Evolutionary conservation across 2,888 invertebrate genomes (phyloP).

Genomic region (Nudaria mundana): DNA sequence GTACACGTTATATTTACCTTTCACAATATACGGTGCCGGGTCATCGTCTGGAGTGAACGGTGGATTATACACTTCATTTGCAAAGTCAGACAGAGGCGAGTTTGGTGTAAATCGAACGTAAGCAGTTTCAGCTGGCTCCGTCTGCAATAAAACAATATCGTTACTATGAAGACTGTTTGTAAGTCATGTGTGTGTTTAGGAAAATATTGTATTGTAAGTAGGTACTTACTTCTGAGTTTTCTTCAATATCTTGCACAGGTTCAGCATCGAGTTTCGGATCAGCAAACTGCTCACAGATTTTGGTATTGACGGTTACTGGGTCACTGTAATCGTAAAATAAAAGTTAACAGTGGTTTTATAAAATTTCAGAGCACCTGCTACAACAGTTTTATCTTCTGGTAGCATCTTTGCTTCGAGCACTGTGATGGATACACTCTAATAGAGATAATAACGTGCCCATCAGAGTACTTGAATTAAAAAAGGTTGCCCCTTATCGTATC

Average conservation of each 20-base stretch:
- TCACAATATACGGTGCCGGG: constrained; percentile 49
- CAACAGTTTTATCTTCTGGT: not conserved
- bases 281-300: constrained; percentile 67
- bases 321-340: constrained; percentile 42
- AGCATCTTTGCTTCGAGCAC: too few relatives aligned
- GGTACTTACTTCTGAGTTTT: constrained; percentile 47
- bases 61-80: constrained; percentile 91
- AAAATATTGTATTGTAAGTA: too few relatives aligned
- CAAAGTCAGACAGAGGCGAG: constrained; percentile 83
- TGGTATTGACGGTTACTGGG: constrained; percentile 58
- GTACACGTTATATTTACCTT: constrained; percentile 41
- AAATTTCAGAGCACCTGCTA: not conserved
- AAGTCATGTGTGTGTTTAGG: not conserved
- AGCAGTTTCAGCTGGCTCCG: constrained; percentile 87
- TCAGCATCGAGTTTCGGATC: constrained; percentile 60
- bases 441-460: too few relatives aligned
- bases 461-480: not conserved
- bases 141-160: constrained; percentile 32
- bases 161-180: too few relatives aligned
- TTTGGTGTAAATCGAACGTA: constrained; percentile 90
- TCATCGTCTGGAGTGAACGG: constrained; percentile 79
- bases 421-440: too few relatives aligned
- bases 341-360: not conserved
- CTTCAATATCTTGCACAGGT: constrained; percentile 35
- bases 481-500: not conserved